Percentiles rank a stretch among this genome's conserved stretches.
Evolutionary conservation across 2,888 invertebrate species (phyloP).

Genomic region (Cinara cedri): DNA sequence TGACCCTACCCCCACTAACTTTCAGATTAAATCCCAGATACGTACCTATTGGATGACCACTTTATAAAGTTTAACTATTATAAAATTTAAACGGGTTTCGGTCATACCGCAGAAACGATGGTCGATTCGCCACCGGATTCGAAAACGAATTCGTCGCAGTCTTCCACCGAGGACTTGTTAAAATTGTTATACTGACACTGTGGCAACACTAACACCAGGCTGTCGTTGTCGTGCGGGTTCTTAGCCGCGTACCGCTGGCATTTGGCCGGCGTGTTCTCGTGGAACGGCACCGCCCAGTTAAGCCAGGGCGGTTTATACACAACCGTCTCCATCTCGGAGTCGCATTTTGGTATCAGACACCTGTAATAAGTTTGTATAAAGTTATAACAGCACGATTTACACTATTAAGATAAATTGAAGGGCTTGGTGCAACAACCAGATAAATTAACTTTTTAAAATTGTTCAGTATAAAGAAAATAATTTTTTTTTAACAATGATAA

Average conservation of each 20-base stretch:
- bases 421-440: too few relatives aligned
- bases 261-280: background rate
- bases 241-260: constrained; percentile 15
- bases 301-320: constrained; percentile 13
- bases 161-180: background rate
- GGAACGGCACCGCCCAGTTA: constrained; percentile 26
- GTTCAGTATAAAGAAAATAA: too few relatives aligned
- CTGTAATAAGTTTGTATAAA: constrained; percentile 15
- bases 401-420: too few relatives aligned
- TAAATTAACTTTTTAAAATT: too few relatives aligned
- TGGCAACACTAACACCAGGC: too few relatives aligned
- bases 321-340: background rate
- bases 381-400: too few relatives aligned
- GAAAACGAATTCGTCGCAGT: constrained; percentile 42
- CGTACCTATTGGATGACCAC: too few relatives aligned
- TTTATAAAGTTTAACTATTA: too few relatives aligned
- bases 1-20: too few relatives aligned
- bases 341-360: constrained; percentile 50
- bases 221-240: background rate
- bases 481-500: too few relatives aligned
- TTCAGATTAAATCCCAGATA: too few relatives aligned
- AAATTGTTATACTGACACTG: background rate
- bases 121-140: constrained; percentile 34
- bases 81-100: background rate
- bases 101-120: constrained; percentile 46